Percentiles rank a stretch among this genome's conserved stretches.
These are phyloP conservation scores for Morinoia aosen DNA, from an alignment of 2,888 invertebrate genomes.

Conservation along the genomic window DNA sequence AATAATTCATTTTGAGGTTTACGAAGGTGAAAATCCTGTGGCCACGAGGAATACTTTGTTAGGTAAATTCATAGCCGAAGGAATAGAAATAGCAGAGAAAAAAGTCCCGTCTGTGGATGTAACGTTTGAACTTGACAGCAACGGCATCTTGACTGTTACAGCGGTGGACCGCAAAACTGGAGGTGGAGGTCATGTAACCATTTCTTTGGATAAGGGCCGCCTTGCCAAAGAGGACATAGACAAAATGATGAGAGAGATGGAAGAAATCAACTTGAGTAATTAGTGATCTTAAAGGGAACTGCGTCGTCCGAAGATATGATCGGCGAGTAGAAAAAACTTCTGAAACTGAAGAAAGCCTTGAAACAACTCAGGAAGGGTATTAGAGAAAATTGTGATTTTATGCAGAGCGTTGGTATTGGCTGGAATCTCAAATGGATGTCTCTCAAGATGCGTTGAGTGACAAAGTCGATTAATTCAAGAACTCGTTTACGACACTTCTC, in stretches of 20 bases:
- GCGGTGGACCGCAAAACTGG: neutral
- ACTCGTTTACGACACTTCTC: conserved; percentile 94
- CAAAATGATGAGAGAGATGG: conserved; percentile 76
- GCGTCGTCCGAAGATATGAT: conserved; percentile 72
- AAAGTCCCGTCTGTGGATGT: neutral
- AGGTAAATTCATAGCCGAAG: neutral
- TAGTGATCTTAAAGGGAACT: conserved; percentile 73
- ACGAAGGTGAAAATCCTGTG: neutral
- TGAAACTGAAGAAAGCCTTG: conserved; percentile 94
- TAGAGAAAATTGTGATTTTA: conserved; percentile 86
- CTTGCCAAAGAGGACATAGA: conserved; percentile 79
- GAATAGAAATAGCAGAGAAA: neutral
- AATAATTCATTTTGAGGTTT: neutral
- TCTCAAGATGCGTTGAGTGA: conserved; percentile 96
- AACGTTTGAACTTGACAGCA: neutral
- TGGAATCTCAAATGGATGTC: conserved; percentile 83
- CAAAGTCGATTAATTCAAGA: conserved; percentile 94
- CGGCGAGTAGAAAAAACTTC: conserved; percentile 83
- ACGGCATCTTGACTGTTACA: neutral
- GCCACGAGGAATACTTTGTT: neutral
- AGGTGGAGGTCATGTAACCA: conserved; percentile 72
- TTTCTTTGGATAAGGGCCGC: conserved; percentile 78
- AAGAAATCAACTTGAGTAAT: conserved; percentile 75
- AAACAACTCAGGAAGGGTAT: conserved; percentile 87
- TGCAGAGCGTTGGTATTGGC: conserved; percentile 88